Base-by-base conservation (phyloP, 2,113 vertebrate genomes). In the Dascyllus trimaculatus region DNA sequence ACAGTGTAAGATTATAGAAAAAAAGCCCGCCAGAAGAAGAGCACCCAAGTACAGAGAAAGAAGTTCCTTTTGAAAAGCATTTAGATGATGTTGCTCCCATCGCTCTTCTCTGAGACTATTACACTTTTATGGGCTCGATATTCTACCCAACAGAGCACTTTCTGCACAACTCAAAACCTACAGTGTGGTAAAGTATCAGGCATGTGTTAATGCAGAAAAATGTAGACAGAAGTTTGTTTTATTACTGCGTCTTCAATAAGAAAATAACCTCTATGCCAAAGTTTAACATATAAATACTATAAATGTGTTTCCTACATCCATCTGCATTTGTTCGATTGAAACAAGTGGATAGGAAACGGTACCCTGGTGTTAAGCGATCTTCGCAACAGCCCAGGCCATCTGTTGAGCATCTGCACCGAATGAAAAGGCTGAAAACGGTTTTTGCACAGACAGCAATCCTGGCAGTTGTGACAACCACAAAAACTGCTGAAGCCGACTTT, bases 351-450 rank as follows among this genome's bases (percentile, higher is more conserved):
- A 67, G 11, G 24, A 65, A 86, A 63, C 7, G 49, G 62, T 35
- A 40, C 18, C 69, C 56, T 54, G 21, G 51, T 68, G 66, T 56
- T 61, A 22, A 54, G 75, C 18, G 70, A 70, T 71, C 43, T 80
- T 54, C 69, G 40, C 43, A 74, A 64, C 60, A 40, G 62, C 51
- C 61, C 3, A 3, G 18, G 19, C 77, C 73, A 78, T 80, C 81
- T 87, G 71, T 80, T 82, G 75, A 82, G 72, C 71, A 80, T 72
- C 73, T 86, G 78, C 29, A 75, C 66, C 14, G 70, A 66, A 58
- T 66, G 59, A 64, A 84, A 51, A 48, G 45, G 7, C 4, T 4
- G 32, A 32, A 35, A 73, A 54, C 13, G 9, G 11, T 65, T 87
- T n/a, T 63, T 80, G 72, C 75, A 68, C 38, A 35, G 71, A 81